phyloP scores from a whole-genome alignment of 1,140 invertebrate genomes.

The Amphibalanus amphitrite region DNA sequence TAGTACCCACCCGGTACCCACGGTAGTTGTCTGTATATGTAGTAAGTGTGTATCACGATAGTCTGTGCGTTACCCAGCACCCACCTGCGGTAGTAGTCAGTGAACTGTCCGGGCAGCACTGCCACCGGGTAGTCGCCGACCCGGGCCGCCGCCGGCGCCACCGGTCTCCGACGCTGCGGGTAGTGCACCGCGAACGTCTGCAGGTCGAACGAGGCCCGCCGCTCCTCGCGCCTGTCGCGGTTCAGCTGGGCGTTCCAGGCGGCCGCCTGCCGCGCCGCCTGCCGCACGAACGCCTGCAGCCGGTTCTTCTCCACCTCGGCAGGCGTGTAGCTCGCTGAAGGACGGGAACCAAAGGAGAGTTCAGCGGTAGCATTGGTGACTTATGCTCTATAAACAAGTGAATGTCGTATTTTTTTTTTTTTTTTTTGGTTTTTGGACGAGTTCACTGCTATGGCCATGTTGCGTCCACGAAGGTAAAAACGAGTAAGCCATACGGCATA shows the following conservation, averaged over 20 bases:
- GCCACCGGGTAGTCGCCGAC: conserved; percentile 71
- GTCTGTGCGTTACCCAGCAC: conserved; percentile 14
- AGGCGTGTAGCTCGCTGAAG: conserved; percentile 32
- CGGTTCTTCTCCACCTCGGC: conserved; percentile 25
- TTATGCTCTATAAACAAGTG: no score
- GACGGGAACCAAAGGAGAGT: no score
- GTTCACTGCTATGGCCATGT: no score
- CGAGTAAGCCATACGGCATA: no score
- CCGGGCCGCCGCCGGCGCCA: conserved; percentile 30
- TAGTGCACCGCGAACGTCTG: conserved; percentile 57
- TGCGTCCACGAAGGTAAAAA: no score
- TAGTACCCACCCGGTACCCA: background rate
- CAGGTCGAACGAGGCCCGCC: conserved; percentile 48
- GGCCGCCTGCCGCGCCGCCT: conserved; percentile 66
- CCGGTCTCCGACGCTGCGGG: conserved; percentile 32
- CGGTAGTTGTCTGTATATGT: no score
- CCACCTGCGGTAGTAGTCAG: conserved; percentile 61
- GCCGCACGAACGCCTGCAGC: conserved; percentile 49
- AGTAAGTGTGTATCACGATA: no score
- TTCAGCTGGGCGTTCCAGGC: conserved; percentile 79
- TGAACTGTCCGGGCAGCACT: conserved; percentile 81
- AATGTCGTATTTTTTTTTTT: no score
- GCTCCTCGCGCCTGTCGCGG: conserved; percentile 45
- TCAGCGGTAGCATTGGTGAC: no score
- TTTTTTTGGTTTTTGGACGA: no score